These are phyloP conservation scores for Microcebus murinus DNA, from an alignment of 2,113 vertebrate genomes.

Conservation along the genomic window DNA sequence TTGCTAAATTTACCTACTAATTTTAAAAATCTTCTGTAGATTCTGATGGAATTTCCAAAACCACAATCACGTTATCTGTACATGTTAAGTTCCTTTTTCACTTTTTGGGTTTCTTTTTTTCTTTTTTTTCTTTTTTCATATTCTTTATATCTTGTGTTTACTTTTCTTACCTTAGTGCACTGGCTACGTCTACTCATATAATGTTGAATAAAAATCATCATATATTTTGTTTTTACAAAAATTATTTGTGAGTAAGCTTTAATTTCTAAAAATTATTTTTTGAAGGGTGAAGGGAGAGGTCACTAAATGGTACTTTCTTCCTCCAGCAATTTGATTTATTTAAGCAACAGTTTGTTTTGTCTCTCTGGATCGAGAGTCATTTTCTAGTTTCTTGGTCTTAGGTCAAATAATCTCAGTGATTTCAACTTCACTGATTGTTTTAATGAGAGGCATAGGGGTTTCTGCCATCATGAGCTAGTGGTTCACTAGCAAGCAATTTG, in stretches of 20 bases:
- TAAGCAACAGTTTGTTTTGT: neutral
- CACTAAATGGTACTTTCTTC: neutral
- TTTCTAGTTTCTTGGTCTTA: neutral
- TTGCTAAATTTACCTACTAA: neutral
- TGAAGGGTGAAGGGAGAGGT: neutral
- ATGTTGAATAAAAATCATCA: neutral
- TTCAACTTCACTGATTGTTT: neutral
- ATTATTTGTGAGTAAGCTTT: neutral
- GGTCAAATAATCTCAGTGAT: neutral
- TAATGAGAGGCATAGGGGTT: neutral
- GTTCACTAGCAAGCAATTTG: neutral
- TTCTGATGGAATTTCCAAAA: conserved; percentile 9
- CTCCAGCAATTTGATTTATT: neutral
- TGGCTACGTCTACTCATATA: neutral
- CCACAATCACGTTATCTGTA: neutral
- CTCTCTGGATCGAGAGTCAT: neutral
- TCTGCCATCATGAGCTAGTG: neutral
- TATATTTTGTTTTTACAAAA: neutral
- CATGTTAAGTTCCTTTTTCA: neutral
- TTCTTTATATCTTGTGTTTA: neutral
- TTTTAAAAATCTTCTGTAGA: neutral
- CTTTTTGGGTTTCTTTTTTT: neutral
- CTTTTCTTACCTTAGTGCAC: neutral
- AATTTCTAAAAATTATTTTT: neutral
- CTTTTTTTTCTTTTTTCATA: neutral